Evolutionary conservation across 2,888 invertebrate genomes (phyloP).

Genomic region (Ormyrus pomaceus): DNA sequence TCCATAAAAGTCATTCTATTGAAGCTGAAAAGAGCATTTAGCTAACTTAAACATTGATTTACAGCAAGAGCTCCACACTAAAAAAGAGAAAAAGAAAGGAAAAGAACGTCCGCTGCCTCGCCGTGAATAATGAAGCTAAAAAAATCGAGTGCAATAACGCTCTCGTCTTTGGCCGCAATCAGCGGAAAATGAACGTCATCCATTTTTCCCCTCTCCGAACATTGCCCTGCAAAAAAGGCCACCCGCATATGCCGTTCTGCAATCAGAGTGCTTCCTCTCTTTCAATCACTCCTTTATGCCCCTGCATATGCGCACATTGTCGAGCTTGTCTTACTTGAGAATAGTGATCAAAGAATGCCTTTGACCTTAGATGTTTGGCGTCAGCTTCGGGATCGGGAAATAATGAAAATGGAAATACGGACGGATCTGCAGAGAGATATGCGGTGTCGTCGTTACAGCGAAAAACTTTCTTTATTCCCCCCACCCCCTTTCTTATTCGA

Average conservation of each 20-base stretch:
- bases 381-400: background rate
- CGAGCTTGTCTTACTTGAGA: conserved; percentile 3
- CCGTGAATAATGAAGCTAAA: no score
- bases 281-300: conserved; percentile 11
- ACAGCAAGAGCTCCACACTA: no score
- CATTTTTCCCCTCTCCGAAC: background rate
- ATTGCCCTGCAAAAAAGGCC: conserved; percentile 23
- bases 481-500: background rate
- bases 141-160: no score
- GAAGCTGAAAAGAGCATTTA: no score
- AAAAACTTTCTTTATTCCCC: conserved; percentile 24
- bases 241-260: conserved; percentile 23
- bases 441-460: background rate
- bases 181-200: no score
- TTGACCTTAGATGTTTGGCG: conserved; percentile 1
- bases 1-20: no score
- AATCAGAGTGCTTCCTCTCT: conserved; percentile 17
- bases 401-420: conserved; percentile 44
- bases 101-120: no score
- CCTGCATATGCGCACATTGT: background rate
- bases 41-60: no score
- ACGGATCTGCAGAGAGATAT: background rate
- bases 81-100: no score
- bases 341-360: conserved; percentile 36
- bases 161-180: background rate